phyloP scores from a whole-genome alignment of 2,113 vertebrate species.

The Micronycteris hirsuta region DNA sequence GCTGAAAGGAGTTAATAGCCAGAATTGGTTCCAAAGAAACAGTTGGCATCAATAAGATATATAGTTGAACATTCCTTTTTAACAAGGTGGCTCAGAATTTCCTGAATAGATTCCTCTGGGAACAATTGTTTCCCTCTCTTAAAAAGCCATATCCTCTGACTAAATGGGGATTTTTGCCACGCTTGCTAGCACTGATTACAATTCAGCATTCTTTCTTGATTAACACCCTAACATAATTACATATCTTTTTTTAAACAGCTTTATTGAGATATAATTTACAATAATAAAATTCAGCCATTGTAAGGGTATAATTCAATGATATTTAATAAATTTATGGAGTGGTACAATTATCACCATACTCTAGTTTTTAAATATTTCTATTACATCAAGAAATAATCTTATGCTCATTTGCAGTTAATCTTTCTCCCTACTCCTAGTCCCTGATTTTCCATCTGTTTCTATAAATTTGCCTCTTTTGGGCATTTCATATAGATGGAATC shows the following conservation, averaged over 20 bases:
- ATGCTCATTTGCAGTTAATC: background rate
- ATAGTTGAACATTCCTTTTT: slow-evolving; percentile 5
- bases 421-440: background rate
- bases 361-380: background rate
- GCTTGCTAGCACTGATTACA: background rate
- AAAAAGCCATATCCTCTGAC: slow-evolving; percentile 7
- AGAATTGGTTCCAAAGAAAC: slow-evolving; percentile 33
- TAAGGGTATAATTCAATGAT: background rate
- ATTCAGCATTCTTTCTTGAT: slow-evolving; percentile 7
- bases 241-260: background rate
- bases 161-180: background rate
- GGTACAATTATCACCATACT: background rate
- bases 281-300: background rate
- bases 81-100: slow-evolving; percentile 50
- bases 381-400: background rate
- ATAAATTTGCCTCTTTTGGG: background rate
- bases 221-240: slow-evolving; percentile 2
- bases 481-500: background rate
- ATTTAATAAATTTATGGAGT: background rate
- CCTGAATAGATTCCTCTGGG: slow-evolving; percentile 10
- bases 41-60: background rate
- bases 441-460: background rate
- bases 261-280: background rate
- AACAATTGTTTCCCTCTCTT: background rate
- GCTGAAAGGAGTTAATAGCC: slow-evolving; percentile 23